Conservation (phyloP, 2,888 invertebrate species). For the Nemotelus pantherinus region DNA sequence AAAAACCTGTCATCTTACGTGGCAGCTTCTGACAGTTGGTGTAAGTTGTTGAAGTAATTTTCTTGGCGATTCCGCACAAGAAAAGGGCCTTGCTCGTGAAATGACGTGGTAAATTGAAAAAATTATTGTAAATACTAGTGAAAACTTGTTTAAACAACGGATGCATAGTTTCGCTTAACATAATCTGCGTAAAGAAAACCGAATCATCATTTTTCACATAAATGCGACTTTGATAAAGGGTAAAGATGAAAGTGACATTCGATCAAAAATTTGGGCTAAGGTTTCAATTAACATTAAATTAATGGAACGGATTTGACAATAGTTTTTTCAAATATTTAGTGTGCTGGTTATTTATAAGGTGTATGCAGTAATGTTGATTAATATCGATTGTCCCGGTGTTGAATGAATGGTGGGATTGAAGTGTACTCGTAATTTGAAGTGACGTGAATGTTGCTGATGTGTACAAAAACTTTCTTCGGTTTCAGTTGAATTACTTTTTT, state of each 20-base stretch:
- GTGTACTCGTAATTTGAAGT: slow-evolving; percentile 37
- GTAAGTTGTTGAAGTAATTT: slow-evolving; percentile 44
- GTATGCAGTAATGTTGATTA: background rate
- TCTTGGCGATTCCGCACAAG: slow-evolving; percentile 30
- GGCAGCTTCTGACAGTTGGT: slow-evolving; percentile 48
- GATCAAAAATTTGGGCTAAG: too few relatives aligned
- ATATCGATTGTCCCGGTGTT: background rate
- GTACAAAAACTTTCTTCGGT: slow-evolving; percentile 38
- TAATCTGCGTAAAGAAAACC: slow-evolving; percentile 1
- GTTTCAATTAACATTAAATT: too few relatives aligned
- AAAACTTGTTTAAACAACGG: background rate
- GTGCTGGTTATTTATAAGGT: background rate
- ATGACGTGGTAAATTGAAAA: slow-evolving; percentile 46
- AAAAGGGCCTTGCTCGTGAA: slow-evolving; percentile 19
- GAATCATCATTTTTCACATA: background rate
- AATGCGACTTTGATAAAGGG: slow-evolving; percentile 29
- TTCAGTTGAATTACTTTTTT: background rate
- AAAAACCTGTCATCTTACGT: slow-evolving; percentile 43
- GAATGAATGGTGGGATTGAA: slow-evolving; percentile 6
- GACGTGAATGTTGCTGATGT: slow-evolving; percentile 44
- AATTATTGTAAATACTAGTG: background rate
- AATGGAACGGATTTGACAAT: too few relatives aligned
- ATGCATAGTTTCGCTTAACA: background rate
- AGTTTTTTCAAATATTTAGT: too few relatives aligned
- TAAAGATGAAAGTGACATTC: slow-evolving; percentile 22